Conservation (phyloP, 1,140 invertebrate genomes). For the Meloidogyne floridensis region DNA sequence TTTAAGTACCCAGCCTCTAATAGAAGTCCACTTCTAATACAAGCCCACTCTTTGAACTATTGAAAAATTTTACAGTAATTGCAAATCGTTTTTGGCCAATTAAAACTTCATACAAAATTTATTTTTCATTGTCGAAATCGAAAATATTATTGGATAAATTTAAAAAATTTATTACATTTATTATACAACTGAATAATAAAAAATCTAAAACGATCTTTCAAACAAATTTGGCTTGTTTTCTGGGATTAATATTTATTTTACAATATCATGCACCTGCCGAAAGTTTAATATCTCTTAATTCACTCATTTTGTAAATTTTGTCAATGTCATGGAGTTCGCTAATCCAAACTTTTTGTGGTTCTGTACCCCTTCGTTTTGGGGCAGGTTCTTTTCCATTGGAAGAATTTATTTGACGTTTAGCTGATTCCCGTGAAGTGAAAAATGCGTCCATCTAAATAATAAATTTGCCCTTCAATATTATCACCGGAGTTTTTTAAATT, state of each 20-base stretch:
- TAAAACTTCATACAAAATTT: too few species aligned
- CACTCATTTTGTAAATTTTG: conserved; percentile 45
- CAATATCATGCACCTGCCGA: conserved; percentile 33
- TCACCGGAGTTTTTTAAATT: background rate
- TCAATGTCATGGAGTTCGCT: conserved; percentile 50
- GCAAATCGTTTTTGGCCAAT: too few species aligned
- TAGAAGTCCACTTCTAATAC: too few species aligned
- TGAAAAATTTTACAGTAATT: too few species aligned
- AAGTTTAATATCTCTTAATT: conserved; percentile 46
- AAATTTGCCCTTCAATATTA: too few species aligned
- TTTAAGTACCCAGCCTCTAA: too few species aligned
- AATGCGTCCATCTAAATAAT: conserved; percentile 41
- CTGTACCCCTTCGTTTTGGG: conserved; percentile 31
- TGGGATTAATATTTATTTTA: background rate
- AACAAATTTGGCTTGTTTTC: background rate
- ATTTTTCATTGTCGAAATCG: too few species aligned
- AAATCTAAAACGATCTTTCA: conserved; percentile 8
- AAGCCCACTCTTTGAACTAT: too few species aligned
- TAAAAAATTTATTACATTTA: background rate
- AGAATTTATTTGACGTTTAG: conserved; percentile 14
- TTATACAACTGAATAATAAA: background rate
- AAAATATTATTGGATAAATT: too few species aligned
- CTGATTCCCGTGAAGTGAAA: conserved; percentile 24
- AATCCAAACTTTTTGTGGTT: conserved; percentile 48
- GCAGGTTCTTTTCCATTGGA: conserved; percentile 1